Percentiles rank a stretch among this genome's conserved stretches.
Conservation (phyloP, 1,140 invertebrate genomes). For the Sipha flava region DNA sequence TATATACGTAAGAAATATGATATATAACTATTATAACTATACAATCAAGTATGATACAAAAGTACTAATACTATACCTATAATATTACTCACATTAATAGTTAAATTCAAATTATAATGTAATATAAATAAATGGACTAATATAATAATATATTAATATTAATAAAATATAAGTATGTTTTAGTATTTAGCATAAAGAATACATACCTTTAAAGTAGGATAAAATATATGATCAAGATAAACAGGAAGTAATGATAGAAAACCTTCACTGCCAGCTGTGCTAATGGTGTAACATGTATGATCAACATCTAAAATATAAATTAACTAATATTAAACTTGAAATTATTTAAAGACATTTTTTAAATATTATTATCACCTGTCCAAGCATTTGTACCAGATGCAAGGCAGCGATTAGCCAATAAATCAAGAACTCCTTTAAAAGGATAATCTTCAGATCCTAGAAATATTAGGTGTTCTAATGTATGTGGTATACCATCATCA, state of each 20-base stretch:
- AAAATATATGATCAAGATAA: constrained; percentile 82
- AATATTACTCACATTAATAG: too few relatives aligned
- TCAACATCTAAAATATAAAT: constrained; percentile 53
- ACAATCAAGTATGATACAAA: too few relatives aligned
- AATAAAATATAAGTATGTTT: too few relatives aligned
- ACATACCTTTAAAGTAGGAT: constrained; percentile 65
- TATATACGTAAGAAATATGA: too few relatives aligned
- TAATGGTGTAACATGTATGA: constrained; percentile 82
- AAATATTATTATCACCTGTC: constrained; percentile 45
- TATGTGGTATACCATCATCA: constrained; percentile 87
- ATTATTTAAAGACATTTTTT: neutral
- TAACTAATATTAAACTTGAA: neutral
- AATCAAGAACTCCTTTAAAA: constrained; percentile 79
- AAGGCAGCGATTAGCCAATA: constrained; percentile 78
- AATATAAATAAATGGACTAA: too few relatives aligned
- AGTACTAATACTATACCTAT: too few relatives aligned
- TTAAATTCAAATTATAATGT: too few relatives aligned
- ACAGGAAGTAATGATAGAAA: constrained; percentile 82
- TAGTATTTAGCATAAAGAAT: neutral
- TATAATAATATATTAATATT: too few relatives aligned
- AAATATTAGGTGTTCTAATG: constrained; percentile 85
- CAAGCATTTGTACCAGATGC: constrained; percentile 85
- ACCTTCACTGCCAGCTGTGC: constrained; percentile 75
- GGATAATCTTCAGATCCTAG: constrained; percentile 83
- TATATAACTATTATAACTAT: too few relatives aligned